phyloP scores from a whole-genome alignment of 2,797 vertebrate genomes.

The Periophthalmus magnuspinnatus region DNA sequence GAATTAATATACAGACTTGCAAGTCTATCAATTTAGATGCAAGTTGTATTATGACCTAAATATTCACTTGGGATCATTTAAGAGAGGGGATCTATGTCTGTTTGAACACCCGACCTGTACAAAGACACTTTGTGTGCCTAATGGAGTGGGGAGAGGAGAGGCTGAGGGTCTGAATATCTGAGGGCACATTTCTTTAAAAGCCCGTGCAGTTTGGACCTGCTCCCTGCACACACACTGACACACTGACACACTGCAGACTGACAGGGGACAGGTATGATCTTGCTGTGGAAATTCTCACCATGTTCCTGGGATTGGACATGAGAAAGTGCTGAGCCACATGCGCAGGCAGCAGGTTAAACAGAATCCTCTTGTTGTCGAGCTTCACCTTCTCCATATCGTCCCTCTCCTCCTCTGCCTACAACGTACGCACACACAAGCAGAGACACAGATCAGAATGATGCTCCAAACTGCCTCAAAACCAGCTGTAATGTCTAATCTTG shows the following conservation, averaged over 20 bases:
- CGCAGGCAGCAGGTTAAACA: slow-evolving; percentile 95
- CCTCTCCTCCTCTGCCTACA: slow-evolving; percentile 94
- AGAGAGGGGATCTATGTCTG: background rate
- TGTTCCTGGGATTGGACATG: slow-evolving; percentile 97
- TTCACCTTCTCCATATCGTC: slow-evolving; percentile 98
- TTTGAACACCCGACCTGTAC: background rate
- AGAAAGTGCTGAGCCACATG: slow-evolving; percentile 98
- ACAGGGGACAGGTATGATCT: slow-evolving; percentile 9
- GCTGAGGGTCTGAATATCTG: background rate
- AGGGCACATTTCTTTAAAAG: background rate
- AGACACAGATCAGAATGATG: slow-evolving; percentile 5
- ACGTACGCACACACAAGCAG: background rate
- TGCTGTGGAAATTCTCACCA: slow-evolving; percentile 80
- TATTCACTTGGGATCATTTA: background rate
- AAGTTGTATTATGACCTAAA: background rate
- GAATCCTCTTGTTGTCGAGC: slow-evolving; percentile 96
- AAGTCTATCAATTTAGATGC: background rate
- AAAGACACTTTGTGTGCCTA: background rate
- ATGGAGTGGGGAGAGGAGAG: background rate
- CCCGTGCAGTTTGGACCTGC: slow-evolving; percentile 5
- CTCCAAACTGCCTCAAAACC: slow-evolving; percentile 1
- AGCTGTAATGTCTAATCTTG: slow-evolving; percentile 48
- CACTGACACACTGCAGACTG: background rate
- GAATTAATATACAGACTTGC: background rate
- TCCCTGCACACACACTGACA: background rate